phyloP scores from a whole-genome alignment of 2,888 invertebrate species.

The Barypeithes pellucidus region DNA sequence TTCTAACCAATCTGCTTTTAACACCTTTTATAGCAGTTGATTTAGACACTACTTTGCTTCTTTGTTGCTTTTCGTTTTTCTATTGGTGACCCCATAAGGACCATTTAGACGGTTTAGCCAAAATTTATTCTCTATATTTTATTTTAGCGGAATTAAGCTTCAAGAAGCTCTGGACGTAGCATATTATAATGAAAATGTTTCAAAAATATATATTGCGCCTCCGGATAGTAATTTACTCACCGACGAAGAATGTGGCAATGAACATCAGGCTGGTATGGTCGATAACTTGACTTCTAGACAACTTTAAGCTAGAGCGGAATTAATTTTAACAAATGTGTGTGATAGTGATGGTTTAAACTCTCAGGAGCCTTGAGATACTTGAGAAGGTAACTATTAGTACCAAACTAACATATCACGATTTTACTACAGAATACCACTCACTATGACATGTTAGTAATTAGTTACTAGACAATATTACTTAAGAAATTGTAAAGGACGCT shows the following conservation, averaged over 20 bases:
- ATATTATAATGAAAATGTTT: constrained; percentile 17
- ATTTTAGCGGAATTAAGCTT: constrained; percentile 29
- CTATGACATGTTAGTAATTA: no score
- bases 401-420: background rate
- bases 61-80: no score
- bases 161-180: constrained; percentile 31
- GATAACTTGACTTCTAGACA: constrained; percentile 27
- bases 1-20: no score
- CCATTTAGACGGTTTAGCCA: background rate
- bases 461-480: no score
- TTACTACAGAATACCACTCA: no score
- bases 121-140: background rate
- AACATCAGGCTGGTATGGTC: constrained; percentile 1
- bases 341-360: background rate
- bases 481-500: no score
- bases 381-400: background rate
- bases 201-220: constrained; percentile 34
- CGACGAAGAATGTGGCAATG: constrained; percentile 17
- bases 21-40: no score
- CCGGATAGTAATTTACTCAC: background rate
- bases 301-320: background rate
- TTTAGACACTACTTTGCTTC: no score
- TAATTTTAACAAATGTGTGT: background rate
- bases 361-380: background rate
- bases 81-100: no score